Percentiles rank a stretch among this genome's conserved stretches.
phyloP scores from a whole-genome alignment of 2,797 vertebrate genomes.

The Threskiornis aethiopicus region DNA sequence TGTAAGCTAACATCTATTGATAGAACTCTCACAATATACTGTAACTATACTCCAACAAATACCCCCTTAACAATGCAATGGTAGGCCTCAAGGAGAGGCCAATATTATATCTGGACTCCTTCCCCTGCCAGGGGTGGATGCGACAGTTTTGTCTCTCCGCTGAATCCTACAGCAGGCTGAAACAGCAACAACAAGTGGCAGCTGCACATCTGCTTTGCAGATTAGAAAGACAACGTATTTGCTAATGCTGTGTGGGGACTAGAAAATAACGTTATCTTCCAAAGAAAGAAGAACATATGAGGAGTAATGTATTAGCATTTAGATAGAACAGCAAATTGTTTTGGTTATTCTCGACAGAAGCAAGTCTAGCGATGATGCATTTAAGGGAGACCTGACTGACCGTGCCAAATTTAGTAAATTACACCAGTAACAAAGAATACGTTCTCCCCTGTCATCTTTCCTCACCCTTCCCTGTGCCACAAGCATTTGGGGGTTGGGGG shows the following conservation, averaged over 20 bases:
- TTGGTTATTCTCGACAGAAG: neutral
- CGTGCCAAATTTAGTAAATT: neutral
- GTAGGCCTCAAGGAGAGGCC: neutral
- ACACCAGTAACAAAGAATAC: neutral
- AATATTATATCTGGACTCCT: neutral
- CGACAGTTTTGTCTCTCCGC: rapidly evolving
- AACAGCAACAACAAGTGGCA: neutral
- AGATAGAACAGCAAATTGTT: neutral
- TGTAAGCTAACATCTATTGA: neutral
- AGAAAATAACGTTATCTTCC: neutral
- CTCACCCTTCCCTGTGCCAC: neutral
- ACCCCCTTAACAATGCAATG: neutral
- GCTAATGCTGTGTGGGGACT: neutral
- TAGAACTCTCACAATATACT: neutral
- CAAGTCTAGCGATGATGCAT: neutral
- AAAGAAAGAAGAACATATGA: neutral
- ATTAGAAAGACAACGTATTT: neutral
- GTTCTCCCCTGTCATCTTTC: neutral
- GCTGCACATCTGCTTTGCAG: neutral
- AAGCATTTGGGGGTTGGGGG: neutral
- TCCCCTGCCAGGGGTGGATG: neutral
- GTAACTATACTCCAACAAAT: neutral
- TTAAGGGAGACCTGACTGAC: neutral
- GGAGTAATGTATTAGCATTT: neutral
- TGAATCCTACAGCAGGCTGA: neutral